A percentile compares a stretch with the other conserved stretches of the same genome.
Evolutionary conservation across 2,113 vertebrate genomes (phyloP).

Genomic region (Gallinago jamesoni): DNA sequence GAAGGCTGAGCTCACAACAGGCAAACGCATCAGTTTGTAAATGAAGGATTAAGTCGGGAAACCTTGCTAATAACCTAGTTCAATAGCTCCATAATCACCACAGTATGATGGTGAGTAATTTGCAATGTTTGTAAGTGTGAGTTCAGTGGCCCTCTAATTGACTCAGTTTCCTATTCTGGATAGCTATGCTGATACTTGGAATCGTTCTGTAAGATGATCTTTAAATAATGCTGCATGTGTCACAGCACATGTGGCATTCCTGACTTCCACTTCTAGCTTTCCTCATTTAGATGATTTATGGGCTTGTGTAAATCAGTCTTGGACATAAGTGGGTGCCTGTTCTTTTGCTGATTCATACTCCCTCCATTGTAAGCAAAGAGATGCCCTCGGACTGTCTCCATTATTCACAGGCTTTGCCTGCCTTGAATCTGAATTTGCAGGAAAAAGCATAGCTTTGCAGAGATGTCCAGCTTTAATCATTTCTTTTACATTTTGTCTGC

Average conservation of each 20-base stretch:
- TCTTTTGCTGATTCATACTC: constrained; percentile 55
- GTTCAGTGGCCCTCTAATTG: constrained; percentile 14
- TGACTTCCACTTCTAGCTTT: constrained; percentile 26
- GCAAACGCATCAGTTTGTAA: constrained; percentile 35
- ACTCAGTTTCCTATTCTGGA: constrained; percentile 41
- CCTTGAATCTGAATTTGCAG: constrained; percentile 1
- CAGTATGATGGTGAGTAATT: constrained; percentile 38
- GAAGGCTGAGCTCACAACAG: background rate
- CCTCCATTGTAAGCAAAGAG: background rate
- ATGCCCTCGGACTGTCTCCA: background rate
- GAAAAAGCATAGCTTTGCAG: background rate
- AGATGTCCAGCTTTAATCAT: background rate
- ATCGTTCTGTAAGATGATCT: constrained; percentile 14
- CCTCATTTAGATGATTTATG: constrained; percentile 29
- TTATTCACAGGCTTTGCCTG: constrained; percentile 14
- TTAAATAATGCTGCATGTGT: constrained; percentile 25
- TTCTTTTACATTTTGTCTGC: background rate
- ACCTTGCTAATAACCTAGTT: constrained; percentile 29
- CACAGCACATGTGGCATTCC: constrained; percentile 13
- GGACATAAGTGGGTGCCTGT: background rate
- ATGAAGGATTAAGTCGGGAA: constrained; percentile 44
- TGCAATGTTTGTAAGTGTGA: background rate
- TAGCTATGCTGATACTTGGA: background rate
- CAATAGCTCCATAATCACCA: constrained; percentile 26
- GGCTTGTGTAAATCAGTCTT: constrained; percentile 6